Base-by-base conservation (phyloP, 2,888 invertebrate genomes). In the Spilosoma lubricipeda region DNA sequence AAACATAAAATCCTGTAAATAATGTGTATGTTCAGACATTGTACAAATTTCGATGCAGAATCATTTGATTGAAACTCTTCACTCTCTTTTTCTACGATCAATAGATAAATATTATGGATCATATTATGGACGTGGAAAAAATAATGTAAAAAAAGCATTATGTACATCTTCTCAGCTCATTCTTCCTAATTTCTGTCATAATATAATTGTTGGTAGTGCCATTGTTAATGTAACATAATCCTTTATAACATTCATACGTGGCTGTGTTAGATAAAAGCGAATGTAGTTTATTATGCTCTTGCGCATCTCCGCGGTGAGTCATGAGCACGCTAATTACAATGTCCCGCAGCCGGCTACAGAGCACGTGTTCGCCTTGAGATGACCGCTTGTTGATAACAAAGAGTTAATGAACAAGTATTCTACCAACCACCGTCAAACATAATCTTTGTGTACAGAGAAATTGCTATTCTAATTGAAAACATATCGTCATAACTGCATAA, bases 301-400 rank as follows among this genome's bases (percentile, higher is more conserved):
- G 88, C 89, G 89, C 90, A 88, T 90, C 88, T 80, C 82, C 77
- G 79, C 78, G 83, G 83, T 92, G 92, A 92, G 87, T 92, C 92
- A 92, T 83, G 82, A 85, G 81, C 81, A 80, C 82, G 84, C 87
- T 89, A 91, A 91, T 90, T 90, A 90, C 90, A 87, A 86, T 87
- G 84, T 85, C 85, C 86, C 64, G 70, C 27, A 33, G 70, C 66
- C 70, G 70, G 69, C 64, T 73, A 75, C 82, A 74, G 80, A 85
- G 84, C 90, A 92, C 92, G 92, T 92, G 92, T 86, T 91, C 84
- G 88, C 90, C 89, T 91, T 89, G 90, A 88, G 87, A 82, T 82
- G 80, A 85, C 83, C 81, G 86, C 79, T 86, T 90, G 87, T 86
- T 87, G 90, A 90, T 89, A 89, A 90, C 86, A 85, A 75, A 80